A percentile compares a stretch with the other conserved stretches of the same genome.
phyloP scores from a whole-genome alignment of 1,140 invertebrate species.

The Brachionus calyciflorus region DNA sequence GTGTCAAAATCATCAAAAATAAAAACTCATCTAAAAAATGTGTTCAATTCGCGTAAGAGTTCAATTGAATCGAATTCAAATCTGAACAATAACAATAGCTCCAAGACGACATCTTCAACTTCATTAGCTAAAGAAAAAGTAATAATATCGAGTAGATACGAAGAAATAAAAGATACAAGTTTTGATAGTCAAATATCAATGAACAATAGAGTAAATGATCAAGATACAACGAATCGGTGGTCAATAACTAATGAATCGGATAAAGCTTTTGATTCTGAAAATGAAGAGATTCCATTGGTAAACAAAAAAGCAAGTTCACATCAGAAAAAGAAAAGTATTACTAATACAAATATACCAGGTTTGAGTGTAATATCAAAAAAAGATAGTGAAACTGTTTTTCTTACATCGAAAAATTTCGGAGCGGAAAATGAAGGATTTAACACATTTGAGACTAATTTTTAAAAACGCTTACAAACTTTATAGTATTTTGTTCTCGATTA shows the following conservation, averaged over 20 bases:
- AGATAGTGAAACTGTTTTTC: neutral
- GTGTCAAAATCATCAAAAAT: neutral
- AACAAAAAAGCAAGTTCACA: neutral
- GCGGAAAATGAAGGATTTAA: conserved; percentile 14
- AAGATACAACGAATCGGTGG: neutral
- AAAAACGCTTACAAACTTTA: neutral
- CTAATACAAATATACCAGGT: neutral
- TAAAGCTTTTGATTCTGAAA: conserved; percentile 20
- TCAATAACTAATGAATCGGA: conserved; percentile 25
- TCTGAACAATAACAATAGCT: neutral
- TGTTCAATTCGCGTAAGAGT: conserved; percentile 27
- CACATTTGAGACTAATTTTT: conserved; percentile 31
- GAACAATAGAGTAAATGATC: neutral
- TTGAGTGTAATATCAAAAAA: neutral
- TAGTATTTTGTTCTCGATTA: neutral
- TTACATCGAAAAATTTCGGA: neutral
- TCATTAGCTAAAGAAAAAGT: conserved; percentile 4
- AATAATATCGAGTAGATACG: conserved; percentile 2
- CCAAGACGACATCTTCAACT: neutral
- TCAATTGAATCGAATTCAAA: neutral
- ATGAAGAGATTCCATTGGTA: conserved; percentile 22
- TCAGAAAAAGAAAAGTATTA: neutral
- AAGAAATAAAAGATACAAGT: conserved; percentile 37
- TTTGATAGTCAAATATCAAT: conserved; percentile 41
- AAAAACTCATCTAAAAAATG: conserved; percentile 3